Evolutionary conservation across 1,140 invertebrate species (phyloP), one percentile per base, ranked within the genome.

Genomic region (Streblospio benedicti): DNA sequence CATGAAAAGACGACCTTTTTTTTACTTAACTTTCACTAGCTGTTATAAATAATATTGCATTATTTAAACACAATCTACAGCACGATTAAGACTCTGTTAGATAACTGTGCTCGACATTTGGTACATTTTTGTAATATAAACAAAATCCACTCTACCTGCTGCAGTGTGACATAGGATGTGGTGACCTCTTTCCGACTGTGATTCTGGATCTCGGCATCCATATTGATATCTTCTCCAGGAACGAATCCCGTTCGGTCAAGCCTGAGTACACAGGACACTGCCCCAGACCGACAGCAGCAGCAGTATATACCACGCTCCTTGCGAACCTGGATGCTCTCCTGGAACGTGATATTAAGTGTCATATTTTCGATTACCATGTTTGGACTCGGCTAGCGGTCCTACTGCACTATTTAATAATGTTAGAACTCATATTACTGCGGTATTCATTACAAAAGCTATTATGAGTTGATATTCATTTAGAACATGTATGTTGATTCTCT

Each of bases 321-420:
- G 91, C 91, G 72, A 90, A 89, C 65, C 88, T 86, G 64, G 92
- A 90, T 38, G 90, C 87, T 90, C 93, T 89, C 91, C 93, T 79
- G 32, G 80, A 71, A 44, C 18, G 30, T 28, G 5, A 43, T 61
- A 61, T 18, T 20, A 62, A 23, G n/a, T 18, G n/a, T n/a, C n/a
- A n/a, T n/a, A n/a, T n/a, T n/a, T n/a, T n/a, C n/a, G n/a, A n/a
- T n/a, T n/a, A n/a, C n/a, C n/a, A n/a, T n/a, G n/a, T n/a, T n/a
- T n/a, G n/a, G n/a, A n/a, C n/a, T n/a, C n/a, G n/a, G n/a, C n/a
- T n/a, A n/a, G n/a, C n/a, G n/a, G n/a, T n/a, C n/a, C n/a, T n/a
- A n/a, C n/a, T n/a, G n/a, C n/a, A n/a, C n/a, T n/a, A n/a, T n/a
- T n/a, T n/a, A n/a, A n/a, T n/a, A n/a, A n/a, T n/a, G n/a, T n/a